Evolutionary conservation across 1,140 invertebrate genomes (phyloP).

Genomic region (Papilio polyxenes): DNA sequence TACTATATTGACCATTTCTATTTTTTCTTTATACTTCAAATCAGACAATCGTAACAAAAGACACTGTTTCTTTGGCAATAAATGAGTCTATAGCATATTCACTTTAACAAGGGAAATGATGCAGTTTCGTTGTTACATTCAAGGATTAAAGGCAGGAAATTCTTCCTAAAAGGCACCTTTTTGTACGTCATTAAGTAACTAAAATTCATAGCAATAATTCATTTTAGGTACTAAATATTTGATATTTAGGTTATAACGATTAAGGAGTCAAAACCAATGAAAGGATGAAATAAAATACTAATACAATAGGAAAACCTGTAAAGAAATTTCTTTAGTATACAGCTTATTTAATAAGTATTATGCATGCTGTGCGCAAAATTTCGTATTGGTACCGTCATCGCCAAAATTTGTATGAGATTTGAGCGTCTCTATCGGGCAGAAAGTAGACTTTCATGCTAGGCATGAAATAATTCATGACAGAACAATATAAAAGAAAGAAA

Average conservation of each 20-base stretch:
- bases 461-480: too few species aligned
- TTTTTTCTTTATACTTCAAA: not conserved
- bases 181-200: not conserved
- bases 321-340: not conserved
- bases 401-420: too few species aligned
- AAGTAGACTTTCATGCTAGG: too few species aligned
- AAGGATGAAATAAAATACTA: not conserved
- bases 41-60: constrained; percentile 14
- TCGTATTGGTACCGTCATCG: too few species aligned
- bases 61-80: not conserved
- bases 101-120: not conserved
- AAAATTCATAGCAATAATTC: not conserved
- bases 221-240: not conserved
- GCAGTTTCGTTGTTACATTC: not conserved
- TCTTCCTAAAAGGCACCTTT: not conserved
- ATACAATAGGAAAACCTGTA: not conserved
- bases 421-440: too few species aligned
- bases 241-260: not conserved
- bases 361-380: too few species aligned
- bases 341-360: too few species aligned
- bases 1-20: constrained; percentile 13
- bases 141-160: not conserved
- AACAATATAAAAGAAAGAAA: too few species aligned
- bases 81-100: not conserved
- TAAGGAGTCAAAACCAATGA: not conserved